These are phyloP conservation scores for Drosophila pseudoananassae DNA, from an alignment of 1,140 invertebrate species.

Conservation along the genomic window DNA sequence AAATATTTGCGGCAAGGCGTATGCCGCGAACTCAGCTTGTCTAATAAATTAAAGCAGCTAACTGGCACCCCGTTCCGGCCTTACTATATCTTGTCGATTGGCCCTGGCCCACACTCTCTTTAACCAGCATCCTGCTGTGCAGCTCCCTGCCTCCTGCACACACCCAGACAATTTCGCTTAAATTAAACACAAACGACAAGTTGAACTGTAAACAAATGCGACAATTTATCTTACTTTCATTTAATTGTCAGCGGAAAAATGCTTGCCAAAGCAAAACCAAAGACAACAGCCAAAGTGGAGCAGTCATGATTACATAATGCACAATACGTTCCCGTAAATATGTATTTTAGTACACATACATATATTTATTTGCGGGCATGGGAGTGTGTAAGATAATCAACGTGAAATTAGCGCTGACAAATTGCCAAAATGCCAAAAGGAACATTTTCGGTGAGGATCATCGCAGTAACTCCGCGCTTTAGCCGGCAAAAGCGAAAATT, in stretches of 20 bases:
- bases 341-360: conserved; percentile 3
- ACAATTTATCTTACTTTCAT: conserved; percentile 82
- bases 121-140: background rate
- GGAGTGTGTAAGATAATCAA: conserved; percentile 62
- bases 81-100: conserved; percentile 40
- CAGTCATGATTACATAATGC: conserved; percentile 53
- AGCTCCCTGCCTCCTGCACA: background rate
- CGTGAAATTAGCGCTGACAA: conserved; percentile 75
- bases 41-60: conserved; percentile 73
- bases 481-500: conserved; percentile 29
- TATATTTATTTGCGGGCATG: background rate
- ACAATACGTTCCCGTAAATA: conserved; percentile 18
- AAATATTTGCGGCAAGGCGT: conserved; percentile 68
- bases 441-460: conserved; percentile 31
- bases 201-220: conserved; percentile 80
- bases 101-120: conserved; percentile 1
- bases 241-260: conserved; percentile 78
- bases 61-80: conserved; percentile 47
- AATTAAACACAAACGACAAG: conserved; percentile 73
- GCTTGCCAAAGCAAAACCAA: conserved; percentile 67
- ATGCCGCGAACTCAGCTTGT: conserved; percentile 27
- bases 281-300: conserved; percentile 43
- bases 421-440: conserved; percentile 62
- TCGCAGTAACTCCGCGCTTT: conserved; percentile 19
- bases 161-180: conserved; percentile 46